Percentiles rank a stretch among this genome's conserved stretches.
phyloP scores from a whole-genome alignment of 2,888 invertebrate genomes.

The Hyppa rectilinea region DNA sequence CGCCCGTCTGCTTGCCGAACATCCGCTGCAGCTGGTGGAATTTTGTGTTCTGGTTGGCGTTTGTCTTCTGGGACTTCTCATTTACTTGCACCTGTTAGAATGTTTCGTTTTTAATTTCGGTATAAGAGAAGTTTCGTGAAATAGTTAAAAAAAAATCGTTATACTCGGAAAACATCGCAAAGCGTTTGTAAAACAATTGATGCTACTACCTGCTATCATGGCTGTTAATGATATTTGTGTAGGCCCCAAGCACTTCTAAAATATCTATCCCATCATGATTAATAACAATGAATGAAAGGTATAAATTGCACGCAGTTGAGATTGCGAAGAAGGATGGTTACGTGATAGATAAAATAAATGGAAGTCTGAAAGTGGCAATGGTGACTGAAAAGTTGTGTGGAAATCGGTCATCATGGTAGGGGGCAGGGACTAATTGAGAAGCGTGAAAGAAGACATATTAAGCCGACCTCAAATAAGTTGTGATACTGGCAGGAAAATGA shows the following conservation, averaged over 20 bases:
- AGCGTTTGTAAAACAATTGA: not conserved
- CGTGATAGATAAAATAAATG: no score
- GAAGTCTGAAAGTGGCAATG: no score
- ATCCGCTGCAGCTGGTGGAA: slow-evolving; percentile 95
- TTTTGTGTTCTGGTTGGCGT: slow-evolving; percentile 94
- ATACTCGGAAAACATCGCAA: not conserved
- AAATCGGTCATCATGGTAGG: no score
- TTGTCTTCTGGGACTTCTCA: slow-evolving; percentile 94
- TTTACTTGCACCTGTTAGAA: slow-evolving; percentile 78
- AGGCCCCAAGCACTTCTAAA: not conserved
- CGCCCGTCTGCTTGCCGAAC: slow-evolving; percentile 92
- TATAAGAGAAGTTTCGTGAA: not conserved
- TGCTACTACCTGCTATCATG: not conserved
- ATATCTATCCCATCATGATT: not conserved
- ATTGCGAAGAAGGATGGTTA: no score
- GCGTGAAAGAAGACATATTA: no score
- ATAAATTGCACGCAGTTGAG: no score
- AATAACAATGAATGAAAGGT: not conserved
- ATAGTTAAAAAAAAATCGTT: not conserved
- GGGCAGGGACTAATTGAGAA: no score
- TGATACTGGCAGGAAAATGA: not conserved
- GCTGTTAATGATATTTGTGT: not conserved
- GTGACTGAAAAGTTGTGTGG: no score
- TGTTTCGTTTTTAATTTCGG: not conserved
- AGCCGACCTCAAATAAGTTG: not conserved